Evolutionary conservation across 2,888 invertebrate genomes (phyloP).

Genomic region (Dromius quadrimaculatus): DNA sequence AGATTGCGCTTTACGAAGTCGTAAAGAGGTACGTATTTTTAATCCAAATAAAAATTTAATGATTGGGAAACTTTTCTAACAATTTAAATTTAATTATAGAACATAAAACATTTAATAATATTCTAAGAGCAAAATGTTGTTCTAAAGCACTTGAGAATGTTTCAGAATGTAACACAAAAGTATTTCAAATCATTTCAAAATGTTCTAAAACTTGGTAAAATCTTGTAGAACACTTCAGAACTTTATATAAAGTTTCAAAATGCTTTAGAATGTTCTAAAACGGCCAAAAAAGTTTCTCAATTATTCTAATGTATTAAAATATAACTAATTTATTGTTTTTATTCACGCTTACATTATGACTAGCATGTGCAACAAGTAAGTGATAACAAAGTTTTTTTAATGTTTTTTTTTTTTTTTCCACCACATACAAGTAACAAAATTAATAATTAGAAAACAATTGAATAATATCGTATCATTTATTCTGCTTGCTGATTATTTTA

Average conservation of each 20-base stretch:
- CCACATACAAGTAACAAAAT: conserved; percentile 10
- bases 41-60: no score
- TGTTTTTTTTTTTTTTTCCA: conserved; percentile 1
- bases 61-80: no score
- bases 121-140: neutral
- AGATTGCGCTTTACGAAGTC: conserved; percentile 95
- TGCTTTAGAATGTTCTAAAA: no score
- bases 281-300: neutral
- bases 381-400: conserved; percentile 56
- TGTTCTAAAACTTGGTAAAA: no score
- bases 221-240: no score
- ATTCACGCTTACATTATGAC: conserved; percentile 26
- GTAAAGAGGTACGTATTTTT: conserved; percentile 94
- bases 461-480: conserved; percentile 15
- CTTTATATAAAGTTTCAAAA: no score
- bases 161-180: no score
- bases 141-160: no score
- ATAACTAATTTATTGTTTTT: conserved; percentile 5
- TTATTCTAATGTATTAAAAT: neutral
- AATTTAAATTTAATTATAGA: no score
- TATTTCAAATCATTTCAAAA: no score
- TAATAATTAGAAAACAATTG: neutral
- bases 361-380: conserved; percentile 77
- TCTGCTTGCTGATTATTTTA: conserved; percentile 61
- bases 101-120: neutral